phyloP scores from a whole-genome alignment of 2,888 invertebrate genomes.

The Caenorhabditis wallacei region DNA sequence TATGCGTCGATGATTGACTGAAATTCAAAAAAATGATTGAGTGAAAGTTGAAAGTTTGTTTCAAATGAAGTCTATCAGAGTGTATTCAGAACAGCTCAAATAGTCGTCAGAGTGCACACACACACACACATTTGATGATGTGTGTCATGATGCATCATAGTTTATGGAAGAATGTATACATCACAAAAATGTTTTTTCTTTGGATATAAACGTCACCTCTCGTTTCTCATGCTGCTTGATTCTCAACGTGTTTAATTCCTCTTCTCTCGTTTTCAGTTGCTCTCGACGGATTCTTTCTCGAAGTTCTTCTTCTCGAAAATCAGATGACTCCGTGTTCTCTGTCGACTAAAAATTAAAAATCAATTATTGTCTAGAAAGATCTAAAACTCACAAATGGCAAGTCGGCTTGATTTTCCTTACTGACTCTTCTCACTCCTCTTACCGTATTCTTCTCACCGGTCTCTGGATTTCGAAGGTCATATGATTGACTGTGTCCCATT shows the following conservation, averaged over 20 bases:
- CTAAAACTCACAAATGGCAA: slow-evolving; percentile 24
- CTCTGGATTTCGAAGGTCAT: slow-evolving; percentile 57
- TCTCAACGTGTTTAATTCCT: slow-evolving; percentile 45
- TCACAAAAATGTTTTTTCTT: not conserved
- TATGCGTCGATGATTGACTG: slow-evolving; percentile 57
- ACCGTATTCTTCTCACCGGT: slow-evolving; percentile 34
- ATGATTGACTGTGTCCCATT: slow-evolving; percentile 67
- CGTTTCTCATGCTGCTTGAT: slow-evolving; percentile 40
- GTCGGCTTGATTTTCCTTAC: slow-evolving; percentile 53
- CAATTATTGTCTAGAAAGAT: too few species aligned
- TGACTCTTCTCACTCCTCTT: slow-evolving; percentile 53
- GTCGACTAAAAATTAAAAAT: slow-evolving; percentile 17
- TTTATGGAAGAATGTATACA: not conserved
- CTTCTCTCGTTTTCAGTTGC: slow-evolving; percentile 39
- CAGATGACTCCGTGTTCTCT: slow-evolving; percentile 7
- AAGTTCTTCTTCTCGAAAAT: slow-evolving; percentile 53
- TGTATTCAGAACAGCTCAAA: not conserved
- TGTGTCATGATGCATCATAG: slow-evolving; percentile 1
- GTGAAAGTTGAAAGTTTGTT: not conserved
- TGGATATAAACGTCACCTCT: slow-evolving; percentile 21
- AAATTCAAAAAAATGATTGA: not conserved
- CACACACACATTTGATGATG: not conserved
- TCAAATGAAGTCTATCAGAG: not conserved
- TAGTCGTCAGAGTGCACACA: not conserved
- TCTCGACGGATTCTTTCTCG: slow-evolving; percentile 52